Percentiles rank a stretch among this genome's conserved stretches.
Evolutionary conservation across 2,113 vertebrate genomes (phyloP).

Genomic region (Psophia crepitans): DNA sequence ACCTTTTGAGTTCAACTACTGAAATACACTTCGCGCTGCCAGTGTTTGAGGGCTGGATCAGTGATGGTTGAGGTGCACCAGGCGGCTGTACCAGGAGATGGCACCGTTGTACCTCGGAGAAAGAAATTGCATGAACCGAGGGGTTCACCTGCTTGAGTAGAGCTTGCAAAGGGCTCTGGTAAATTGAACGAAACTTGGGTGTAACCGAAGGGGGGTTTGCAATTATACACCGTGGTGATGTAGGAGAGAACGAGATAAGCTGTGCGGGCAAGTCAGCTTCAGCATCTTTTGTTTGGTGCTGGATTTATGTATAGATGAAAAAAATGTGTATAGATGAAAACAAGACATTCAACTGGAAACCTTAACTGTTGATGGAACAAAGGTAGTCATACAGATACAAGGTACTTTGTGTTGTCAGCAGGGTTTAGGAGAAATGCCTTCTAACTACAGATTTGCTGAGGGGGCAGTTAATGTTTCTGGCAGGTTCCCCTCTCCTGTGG

Average conservation of each 20-base stretch:
- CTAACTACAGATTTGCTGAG: background rate
- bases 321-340: background rate
- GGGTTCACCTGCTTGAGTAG: accelerated
- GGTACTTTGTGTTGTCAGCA: background rate
- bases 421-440: background rate
- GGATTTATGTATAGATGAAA: background rate
- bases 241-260: background rate
- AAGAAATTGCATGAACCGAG: accelerated
- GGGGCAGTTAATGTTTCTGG: background rate
- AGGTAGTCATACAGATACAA: background rate
- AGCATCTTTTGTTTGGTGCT: background rate
- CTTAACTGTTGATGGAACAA: background rate
- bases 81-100: background rate
- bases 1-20: background rate
- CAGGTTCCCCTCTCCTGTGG: accelerated
- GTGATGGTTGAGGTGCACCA: background rate
- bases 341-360: background rate
- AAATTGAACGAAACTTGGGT: background rate
- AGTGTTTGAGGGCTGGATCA: background rate
- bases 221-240: background rate
- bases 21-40: background rate
- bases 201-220: background rate
- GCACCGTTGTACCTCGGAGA: background rate
- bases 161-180: background rate
- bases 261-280: background rate